Base-by-base conservation (phyloP, 2,888 invertebrate genomes). In the Chirona hameri region DNA sequence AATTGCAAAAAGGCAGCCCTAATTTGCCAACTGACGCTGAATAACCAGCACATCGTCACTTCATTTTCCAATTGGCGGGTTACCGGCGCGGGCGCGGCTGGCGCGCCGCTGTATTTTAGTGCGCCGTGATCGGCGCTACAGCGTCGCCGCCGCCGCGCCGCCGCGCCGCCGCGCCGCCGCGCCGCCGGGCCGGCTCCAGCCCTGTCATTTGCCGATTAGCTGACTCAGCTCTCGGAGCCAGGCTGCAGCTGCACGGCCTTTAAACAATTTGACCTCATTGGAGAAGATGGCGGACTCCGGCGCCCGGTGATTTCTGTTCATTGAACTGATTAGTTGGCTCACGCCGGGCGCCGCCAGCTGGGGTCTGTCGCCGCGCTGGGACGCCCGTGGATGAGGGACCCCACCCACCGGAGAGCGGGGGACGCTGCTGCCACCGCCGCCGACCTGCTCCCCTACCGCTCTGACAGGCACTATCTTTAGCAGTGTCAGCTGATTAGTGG, bases 181-280 rank as follows among this genome's bases (percentile, higher is more conserved):
- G 7, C 7, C 60, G 60, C 9, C 60, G 24, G n/a, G 15, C 27
- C 69, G 29, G 69, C 69, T 18, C 52, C 69, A 3, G 69, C 69
- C 60, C 69, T 69, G 29, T 69, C 29, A 69, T 69, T 69, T 69
- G 29, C n/a, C 69, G 24, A 69, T 69, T 69, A 69, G 69, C 69
- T 69, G 69, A 69, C 69, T 69, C 69, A 69, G 27, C 18, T 52
- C 52, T 12, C n/a, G 15, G 15, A 52, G 27, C 14, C 69, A 12
- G 69, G 12, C 69, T 69, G 69, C 69, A 69, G 69, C 69, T 69
- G 69, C 69, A 69, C 69, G 2, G 69, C 10, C 69, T 69, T 29
- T 69, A 69, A 69, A 69, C 69, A 69, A 69, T 69, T 69, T 69
- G 69, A 69, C 69, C 69, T 69, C 69, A 69, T 69, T 69, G 69